These are phyloP conservation scores for Macrobrachium nipponense DNA, from an alignment of 1,140 invertebrate species.

Conservation along the genomic window DNA sequence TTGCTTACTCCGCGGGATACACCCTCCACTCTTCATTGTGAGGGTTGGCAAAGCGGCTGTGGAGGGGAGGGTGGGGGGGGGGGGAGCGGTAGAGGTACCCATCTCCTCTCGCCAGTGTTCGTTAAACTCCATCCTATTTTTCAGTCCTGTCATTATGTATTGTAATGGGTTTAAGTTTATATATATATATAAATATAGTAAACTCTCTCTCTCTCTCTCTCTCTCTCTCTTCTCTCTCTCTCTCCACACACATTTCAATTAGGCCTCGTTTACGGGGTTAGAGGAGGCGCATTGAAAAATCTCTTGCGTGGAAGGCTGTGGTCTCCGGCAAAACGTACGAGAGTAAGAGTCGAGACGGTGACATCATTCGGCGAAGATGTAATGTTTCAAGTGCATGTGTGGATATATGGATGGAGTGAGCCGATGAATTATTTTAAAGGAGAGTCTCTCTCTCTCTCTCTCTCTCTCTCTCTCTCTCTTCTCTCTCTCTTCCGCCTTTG, in stretches of 20 bases:
- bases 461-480: slow-evolving; percentile 34
- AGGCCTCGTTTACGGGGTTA: too few species aligned
- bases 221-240: too few species aligned
- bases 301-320: too few species aligned
- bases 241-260: too few species aligned
- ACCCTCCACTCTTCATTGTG: slow-evolving; percentile 38
- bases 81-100: too few species aligned
- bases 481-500: slow-evolving; percentile 15
- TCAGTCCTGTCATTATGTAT: slow-evolving; percentile 31
- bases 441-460: slow-evolving; percentile 13
- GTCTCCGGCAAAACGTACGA: too few species aligned
- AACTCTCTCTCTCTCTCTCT: too few species aligned
- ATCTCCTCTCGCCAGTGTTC: slow-evolving; percentile 29
- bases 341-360: too few species aligned
- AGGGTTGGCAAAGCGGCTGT: slow-evolving; percentile 14
- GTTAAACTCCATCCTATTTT: slow-evolving; percentile 50
- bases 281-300: too few species aligned
- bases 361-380: too few species aligned
- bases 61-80: too few species aligned
- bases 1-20: slow-evolving; percentile 45
- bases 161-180: slow-evolving; percentile 22
- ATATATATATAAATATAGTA: too few species aligned
- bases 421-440: background rate
- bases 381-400: background rate
- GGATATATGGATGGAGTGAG: background rate